Evolutionary conservation across 2,113 vertebrate species (phyloP).

Genomic region (Pedionomus torquatus): DNA sequence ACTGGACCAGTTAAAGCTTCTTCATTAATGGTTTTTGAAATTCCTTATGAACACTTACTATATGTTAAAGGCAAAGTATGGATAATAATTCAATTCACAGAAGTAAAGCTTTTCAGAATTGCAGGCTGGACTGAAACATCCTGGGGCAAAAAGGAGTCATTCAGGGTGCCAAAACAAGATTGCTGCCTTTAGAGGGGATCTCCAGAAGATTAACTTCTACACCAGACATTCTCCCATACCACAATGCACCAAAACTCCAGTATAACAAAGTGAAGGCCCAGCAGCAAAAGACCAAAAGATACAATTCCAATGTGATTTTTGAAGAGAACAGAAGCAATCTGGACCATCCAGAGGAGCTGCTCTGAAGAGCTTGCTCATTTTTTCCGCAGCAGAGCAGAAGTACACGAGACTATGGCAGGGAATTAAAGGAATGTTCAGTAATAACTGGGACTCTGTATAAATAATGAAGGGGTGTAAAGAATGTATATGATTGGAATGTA

Average conservation of each 20-base stretch:
- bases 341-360: not conserved
- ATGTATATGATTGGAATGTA: constrained; percentile 10
- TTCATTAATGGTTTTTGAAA: not conserved
- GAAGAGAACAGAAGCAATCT: not conserved
- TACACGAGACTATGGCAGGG: not conserved
- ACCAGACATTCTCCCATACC: not conserved
- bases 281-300: not conserved
- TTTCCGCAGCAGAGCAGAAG: not conserved
- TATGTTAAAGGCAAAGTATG: not conserved
- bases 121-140: not conserved
- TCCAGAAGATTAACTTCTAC: not conserved
- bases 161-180: not conserved
- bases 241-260: fast-evolving
- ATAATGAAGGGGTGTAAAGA: constrained; percentile 5
- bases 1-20: not conserved
- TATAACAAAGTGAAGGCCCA: not conserved
- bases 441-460: not conserved
- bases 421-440: constrained; percentile 3
- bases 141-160: not conserved
- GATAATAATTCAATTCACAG: not conserved
- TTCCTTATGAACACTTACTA: not conserved
- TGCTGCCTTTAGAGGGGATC: not conserved
- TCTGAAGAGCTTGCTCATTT: not conserved
- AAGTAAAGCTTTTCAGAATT: not conserved
- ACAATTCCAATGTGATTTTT: not conserved